Base-by-base conservation (phyloP, 2,113 vertebrate species). In the Plecotus auritus region DNA sequence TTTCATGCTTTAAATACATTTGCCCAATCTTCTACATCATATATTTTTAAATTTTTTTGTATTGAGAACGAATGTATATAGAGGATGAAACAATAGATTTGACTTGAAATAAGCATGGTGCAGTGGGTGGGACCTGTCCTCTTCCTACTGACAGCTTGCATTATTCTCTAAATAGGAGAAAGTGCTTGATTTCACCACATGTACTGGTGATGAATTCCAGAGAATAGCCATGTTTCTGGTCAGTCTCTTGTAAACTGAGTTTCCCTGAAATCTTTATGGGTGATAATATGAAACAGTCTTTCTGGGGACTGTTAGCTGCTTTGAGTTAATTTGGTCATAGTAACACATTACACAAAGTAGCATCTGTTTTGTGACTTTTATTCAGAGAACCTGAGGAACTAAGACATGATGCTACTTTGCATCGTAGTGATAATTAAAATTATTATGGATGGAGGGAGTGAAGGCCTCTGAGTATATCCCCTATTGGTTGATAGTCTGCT, bases 41-140 rank as follows among this genome's bases (percentile, higher is more conserved):
- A 35, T 78, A 83, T 85, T 54, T 85, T 93, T 86, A n/a, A 5
- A 9, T 76, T 92, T 49, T 47, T 92, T 84, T 92, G 7, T 86
- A 22, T 88, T 91, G 72, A 90, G 47, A 86, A 73, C 4, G 51
- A 80, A 54, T 83, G 20, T 73, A 69, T 67, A 26, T 61, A 64
- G 35, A 66, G 56, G 47, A 76, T 94, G 59, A 94, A 97, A 89
- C 86, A 66, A 59, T 83, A 54, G 7, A 89, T 91, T 95, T 77
- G 54, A 42, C 61, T 64, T 88, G 32, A 83, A 90, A 51, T 40
- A 47, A 35, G n/a, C 67, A 18, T 30, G 16, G 14, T 78, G 42
- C 26, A 59, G 32, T 67, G 22, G 32, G 9, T 73, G 16, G 54
- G 12, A 18, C 87, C 90, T 80, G 70, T 26, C 42, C 4, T 13